Evolutionary conservation across 1,140 invertebrate genomes (phyloP).

Genomic region (Drosophila simulans): DNA sequence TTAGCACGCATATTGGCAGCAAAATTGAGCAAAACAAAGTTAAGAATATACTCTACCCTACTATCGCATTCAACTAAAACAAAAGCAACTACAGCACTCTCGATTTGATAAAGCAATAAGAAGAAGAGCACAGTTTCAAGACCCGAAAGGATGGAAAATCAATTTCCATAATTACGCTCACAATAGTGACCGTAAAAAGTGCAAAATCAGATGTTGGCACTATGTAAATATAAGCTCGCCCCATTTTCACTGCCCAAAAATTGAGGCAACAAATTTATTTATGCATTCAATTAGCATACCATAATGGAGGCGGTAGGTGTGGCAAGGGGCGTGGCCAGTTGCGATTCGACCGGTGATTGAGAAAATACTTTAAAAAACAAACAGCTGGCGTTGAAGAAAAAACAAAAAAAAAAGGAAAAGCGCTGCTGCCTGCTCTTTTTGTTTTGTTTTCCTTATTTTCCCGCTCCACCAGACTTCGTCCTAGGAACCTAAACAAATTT

Average conservation of each 20-base stretch:
- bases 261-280: conserved; percentile 14
- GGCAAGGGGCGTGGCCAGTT: conserved; percentile 1
- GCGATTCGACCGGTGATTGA: conserved; percentile 26
- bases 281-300: conserved; percentile 42
- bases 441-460: conserved; percentile 18
- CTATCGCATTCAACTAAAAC: not conserved
- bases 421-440: conserved; percentile 11
- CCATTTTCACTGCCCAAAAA: conserved; percentile 16
- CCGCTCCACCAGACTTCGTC: not conserved
- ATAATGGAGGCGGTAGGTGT: not conserved
- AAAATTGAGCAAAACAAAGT: not conserved
- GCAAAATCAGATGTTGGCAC: conserved; percentile 19
- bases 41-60: too few relatives aligned
- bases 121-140: not conserved
- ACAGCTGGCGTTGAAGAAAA: conserved; percentile 14
- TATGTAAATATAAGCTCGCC: conserved; percentile 4
- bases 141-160: not conserved
- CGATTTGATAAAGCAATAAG: not conserved
- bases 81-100: too few relatives aligned
- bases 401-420: not conserved
- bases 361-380: conserved; percentile 46
- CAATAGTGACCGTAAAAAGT: conserved; percentile 17
- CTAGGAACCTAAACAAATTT: conserved; percentile 67
- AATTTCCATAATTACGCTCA: conserved; percentile 18
- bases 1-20: not conserved